These are phyloP conservation scores for Melanotus villosus DNA, from an alignment of 2,888 invertebrate genomes.

Conservation along the genomic window DNA sequence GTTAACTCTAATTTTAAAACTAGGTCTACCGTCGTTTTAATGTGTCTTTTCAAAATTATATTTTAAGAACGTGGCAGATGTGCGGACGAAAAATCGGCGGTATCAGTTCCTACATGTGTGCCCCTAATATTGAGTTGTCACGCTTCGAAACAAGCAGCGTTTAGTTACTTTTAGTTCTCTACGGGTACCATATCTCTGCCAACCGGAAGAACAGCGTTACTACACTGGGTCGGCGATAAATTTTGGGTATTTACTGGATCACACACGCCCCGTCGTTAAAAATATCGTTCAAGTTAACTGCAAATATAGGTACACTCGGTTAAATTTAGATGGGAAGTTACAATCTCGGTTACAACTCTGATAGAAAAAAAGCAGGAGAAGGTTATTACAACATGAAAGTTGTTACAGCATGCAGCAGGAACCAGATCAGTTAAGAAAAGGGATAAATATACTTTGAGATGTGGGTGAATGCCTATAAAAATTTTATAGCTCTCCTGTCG, in stretches of 20 bases:
- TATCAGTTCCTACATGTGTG: not conserved
- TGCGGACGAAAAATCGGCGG: conserved; percentile 17
- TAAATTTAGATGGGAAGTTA: not conserved
- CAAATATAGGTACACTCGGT: not conserved
- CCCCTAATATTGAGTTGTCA: conserved; percentile 3
- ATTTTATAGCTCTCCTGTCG: conserved; percentile 16
- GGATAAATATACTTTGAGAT: conserved; percentile 8
- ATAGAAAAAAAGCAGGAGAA: too few relatives aligned
- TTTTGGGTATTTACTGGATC: conserved; percentile 2
- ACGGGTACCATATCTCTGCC: conserved; percentile 10
- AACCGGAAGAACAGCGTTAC: conserved; percentile 5
- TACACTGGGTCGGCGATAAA: conserved; percentile 1
- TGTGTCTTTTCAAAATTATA: conserved; percentile 30
- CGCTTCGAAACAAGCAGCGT: not conserved
- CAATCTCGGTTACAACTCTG: not conserved
- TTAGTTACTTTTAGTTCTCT: not conserved
- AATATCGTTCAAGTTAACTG: not conserved
- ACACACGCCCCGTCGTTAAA: conserved; percentile 6
- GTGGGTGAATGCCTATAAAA: conserved; percentile 16
- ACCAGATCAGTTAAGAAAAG: conserved; percentile 9
- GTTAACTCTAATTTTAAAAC: conserved; percentile 47
- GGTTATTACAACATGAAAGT: too few relatives aligned
- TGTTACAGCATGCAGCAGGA: not conserved
- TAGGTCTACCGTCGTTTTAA: conserved; percentile 41
- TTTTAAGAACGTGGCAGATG: conserved; percentile 25